Evolutionary conservation across 2,888 invertebrate species (phyloP).

Genomic region (Thelaira solivaga): DNA sequence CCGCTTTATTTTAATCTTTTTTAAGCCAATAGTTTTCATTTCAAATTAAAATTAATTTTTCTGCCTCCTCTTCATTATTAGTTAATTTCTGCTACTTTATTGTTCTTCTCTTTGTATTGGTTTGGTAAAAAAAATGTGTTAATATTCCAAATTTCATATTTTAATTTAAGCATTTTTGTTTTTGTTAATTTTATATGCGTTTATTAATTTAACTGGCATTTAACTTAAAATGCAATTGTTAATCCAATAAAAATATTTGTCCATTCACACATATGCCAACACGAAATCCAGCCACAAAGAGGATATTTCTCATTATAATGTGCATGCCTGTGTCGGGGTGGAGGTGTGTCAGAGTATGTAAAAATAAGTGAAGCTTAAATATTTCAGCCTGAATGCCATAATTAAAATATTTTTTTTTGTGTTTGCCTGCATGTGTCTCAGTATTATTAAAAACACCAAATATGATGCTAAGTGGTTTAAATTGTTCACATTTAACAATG

Average conservation of each 20-base stretch:
- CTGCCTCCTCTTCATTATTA: no score
- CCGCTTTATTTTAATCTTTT: no score
- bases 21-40: no score
- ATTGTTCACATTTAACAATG: not conserved
- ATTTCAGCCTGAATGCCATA: not conserved
- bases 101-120: not conserved
- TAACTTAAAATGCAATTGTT: slow-evolving; percentile 22
- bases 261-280: not conserved
- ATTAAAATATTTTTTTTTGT: slow-evolving; percentile 5
- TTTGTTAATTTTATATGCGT: slow-evolving; percentile 25
- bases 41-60: no score
- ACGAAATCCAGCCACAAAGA: not conserved
- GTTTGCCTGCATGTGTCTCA: no score
- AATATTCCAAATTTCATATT: slow-evolving; percentile 4
- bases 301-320: no score
- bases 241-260: not conserved
- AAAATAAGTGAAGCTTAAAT: not conserved
- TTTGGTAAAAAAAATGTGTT: not conserved
- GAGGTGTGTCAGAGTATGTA: not conserved
- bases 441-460: slow-evolving; percentile 1
- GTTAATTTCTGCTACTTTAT: not conserved
- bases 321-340: no score
- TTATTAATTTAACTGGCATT: slow-evolving; percentile 42
- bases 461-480: slow-evolving; percentile 6
- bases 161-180: no score